Evolutionary conservation across 2,888 invertebrate genomes (phyloP).

Genomic region (Matsumyia berberina): DNA sequence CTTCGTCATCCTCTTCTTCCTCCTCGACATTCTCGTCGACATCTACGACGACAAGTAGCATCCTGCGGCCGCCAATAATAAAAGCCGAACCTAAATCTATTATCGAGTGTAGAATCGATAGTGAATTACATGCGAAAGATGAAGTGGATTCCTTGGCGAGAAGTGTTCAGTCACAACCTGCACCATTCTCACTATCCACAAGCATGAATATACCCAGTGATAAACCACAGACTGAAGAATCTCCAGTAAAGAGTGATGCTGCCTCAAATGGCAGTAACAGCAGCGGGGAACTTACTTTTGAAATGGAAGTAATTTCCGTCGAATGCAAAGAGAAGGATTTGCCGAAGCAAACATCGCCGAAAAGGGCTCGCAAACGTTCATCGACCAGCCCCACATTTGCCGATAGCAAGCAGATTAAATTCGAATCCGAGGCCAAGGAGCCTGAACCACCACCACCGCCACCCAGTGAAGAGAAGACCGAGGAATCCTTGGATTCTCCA

Average conservation of each 20-base stretch:
- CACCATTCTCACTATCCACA: conserved; percentile 53
- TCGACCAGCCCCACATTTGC: conserved; percentile 63
- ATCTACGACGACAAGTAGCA: conserved; percentile 62
- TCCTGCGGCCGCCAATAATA: conserved; percentile 69
- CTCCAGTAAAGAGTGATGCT: conserved; percentile 67
- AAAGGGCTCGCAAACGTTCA: conserved; percentile 62
- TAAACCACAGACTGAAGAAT: conserved; percentile 75
- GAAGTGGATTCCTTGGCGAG: conserved; percentile 58
- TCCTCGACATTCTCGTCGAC: conserved; percentile 57
- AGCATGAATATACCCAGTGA: conserved; percentile 60
- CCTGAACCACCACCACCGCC: conserved; percentile 32
- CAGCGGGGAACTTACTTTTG: conserved; percentile 22
- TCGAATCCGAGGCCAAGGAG: conserved; percentile 48
- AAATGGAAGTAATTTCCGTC: conserved; percentile 30
- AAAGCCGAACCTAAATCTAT: conserved; percentile 75
- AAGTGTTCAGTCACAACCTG: background rate
- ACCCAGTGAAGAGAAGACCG: conserved; percentile 36
- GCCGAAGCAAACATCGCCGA: conserved; percentile 48
- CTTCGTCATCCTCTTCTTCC: conserved; percentile 61
- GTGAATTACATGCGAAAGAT: conserved; percentile 63
- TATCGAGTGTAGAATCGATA: conserved; percentile 75
- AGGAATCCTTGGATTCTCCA: conserved; percentile 34
- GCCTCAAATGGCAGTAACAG: conserved; percentile 46
- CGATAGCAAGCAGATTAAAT: conserved; percentile 67
- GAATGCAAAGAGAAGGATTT: conserved; percentile 3